Base-by-base conservation (phyloP, 1,140 invertebrate genomes). In the Aporrectodea caliginosa region DNA sequence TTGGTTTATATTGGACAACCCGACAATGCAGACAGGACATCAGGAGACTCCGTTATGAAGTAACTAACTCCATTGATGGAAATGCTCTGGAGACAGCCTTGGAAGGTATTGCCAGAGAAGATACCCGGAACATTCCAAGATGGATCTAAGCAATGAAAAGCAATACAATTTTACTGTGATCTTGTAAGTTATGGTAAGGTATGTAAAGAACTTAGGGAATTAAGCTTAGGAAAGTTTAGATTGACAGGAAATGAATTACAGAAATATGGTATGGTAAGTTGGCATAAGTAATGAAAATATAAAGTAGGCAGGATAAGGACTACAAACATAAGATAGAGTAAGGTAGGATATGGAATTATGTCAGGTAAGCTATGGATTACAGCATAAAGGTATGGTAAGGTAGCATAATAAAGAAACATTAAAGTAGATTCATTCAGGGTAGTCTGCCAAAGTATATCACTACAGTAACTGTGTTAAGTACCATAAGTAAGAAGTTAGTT, bases 91-190 rank as follows among this genome's bases (percentile, higher is more conserved):
- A 73, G 33, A 58, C 77, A 71, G 34, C 69, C 77, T 1, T 27
- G 1, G 1, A 75, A 27, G n/a, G 31, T n/a, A 2, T 30, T 71
- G 2, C 22, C 16, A 0, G 33, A 2, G 33, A 76, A 76, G 0
- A 76, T 16, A 14, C 75, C 75, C 14, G 75, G 75, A 0, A 76
- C 31, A 68, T 14, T 76, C 75, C 75, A 76, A 16, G 43, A 34
- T 27, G 33, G 33, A 58, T 76, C 75, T 76, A 32, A 16, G 35
- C 75, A 76, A n/a, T 35, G 29, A 43, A 76, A 76, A 1, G 35
- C 29, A 43, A 76, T 30, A 30, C 14, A 35, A 33, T 75, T 73
- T 16, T 73, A 30, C 12, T 73, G 30, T 16, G 12, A 73, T 16
- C 30, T 16, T 14, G 29, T 73, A 16, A 73, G 12, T 73, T 16